Percentiles rank a stretch among this genome's conserved stretches.
These are phyloP conservation scores for Crocallis elinguaria DNA, from an alignment of 2,888 invertebrate species.

Conservation along the genomic window DNA sequence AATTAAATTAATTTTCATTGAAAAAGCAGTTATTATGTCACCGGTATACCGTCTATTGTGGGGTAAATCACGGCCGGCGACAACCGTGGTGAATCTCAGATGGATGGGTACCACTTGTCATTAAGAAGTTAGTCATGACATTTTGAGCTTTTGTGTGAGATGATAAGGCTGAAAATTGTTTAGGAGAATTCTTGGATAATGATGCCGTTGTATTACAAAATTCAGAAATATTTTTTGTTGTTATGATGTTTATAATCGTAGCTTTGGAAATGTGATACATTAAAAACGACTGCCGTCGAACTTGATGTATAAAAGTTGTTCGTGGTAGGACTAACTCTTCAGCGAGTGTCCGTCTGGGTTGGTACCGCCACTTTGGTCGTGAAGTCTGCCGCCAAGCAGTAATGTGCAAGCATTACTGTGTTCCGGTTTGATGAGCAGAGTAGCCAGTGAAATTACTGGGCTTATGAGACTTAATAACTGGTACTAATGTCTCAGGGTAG, in stretches of 20 bases:
- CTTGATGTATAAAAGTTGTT: too few relatives aligned
- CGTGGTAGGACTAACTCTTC: too few relatives aligned
- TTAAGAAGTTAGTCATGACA: neutral
- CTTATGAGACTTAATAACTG: too few relatives aligned
- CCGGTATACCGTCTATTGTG: conserved; percentile 20
- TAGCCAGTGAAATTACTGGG: too few relatives aligned
- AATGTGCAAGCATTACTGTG: too few relatives aligned
- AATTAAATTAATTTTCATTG: conserved; percentile 44
- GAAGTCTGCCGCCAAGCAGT: too few relatives aligned
- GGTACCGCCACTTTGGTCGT: too few relatives aligned
- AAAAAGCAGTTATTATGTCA: conserved; percentile 39
- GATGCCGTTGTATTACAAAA: neutral
- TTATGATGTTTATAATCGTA: neutral
- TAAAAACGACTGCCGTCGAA: too few relatives aligned
- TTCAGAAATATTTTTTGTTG: neutral
- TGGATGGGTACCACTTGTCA: conserved; percentile 13
- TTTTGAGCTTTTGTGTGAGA: neutral
- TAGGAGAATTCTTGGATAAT: neutral
- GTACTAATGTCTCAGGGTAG: too few relatives aligned
- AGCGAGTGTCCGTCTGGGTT: too few relatives aligned
- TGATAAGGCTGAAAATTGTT: neutral
- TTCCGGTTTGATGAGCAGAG: too few relatives aligned
- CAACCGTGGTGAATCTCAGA: conserved; percentile 39
- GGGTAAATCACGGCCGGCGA: conserved; percentile 39
- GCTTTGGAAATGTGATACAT: too few relatives aligned